Base-by-base conservation (phyloP, 2,888 invertebrate genomes). In the Callosobruchus maculatus region DNA sequence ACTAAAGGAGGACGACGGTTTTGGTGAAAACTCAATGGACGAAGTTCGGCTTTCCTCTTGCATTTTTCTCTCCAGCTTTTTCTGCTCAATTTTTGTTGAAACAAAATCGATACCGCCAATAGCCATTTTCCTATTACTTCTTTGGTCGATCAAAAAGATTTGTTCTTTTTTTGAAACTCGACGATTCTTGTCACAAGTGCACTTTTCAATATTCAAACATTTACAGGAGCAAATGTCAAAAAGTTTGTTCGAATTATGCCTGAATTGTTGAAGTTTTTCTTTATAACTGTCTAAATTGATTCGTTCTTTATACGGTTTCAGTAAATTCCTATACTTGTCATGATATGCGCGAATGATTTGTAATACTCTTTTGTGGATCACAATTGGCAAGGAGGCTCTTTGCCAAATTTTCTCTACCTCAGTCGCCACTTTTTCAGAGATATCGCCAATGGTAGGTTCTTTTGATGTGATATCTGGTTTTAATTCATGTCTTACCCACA, bases 361-460 rank as follows among this genome's bases (percentile, higher is more conserved):
- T 5, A 72, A 20, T 67, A 71, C 21, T 72, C 72, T 0, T 68
- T 67, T 18, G 26, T 20, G 20, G 20, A 20, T 21, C 22, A 72
- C 31, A 13, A 22, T 68, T 67, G 72, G 68, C 20, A 72, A 67
- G 78, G 77, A 68, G 75, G 76, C 20, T 67, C 21, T 71, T 71
- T 49, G 1, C 49, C 49, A 71, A 71, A 71, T 30, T 13, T 22
- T 21, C 13, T 20, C 67, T 7, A 71, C 49, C 66, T 71, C 66
- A 49, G n/a, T 49, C 20, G 49, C 30, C 4, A 30, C 30, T 3
- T 5, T 30, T 9, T 9, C 9, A 30, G 30, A 30, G 9, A 30
- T 30, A 5, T 30, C 30, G 9, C 9, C 30, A 3, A 30, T 9
- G 9, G 30, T 18, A 20, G 70, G 70, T 22, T 70, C 70, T 30